Evolutionary conservation across 1,140 invertebrate genomes (phyloP).

Genomic region (Cotesia glomerata): DNA sequence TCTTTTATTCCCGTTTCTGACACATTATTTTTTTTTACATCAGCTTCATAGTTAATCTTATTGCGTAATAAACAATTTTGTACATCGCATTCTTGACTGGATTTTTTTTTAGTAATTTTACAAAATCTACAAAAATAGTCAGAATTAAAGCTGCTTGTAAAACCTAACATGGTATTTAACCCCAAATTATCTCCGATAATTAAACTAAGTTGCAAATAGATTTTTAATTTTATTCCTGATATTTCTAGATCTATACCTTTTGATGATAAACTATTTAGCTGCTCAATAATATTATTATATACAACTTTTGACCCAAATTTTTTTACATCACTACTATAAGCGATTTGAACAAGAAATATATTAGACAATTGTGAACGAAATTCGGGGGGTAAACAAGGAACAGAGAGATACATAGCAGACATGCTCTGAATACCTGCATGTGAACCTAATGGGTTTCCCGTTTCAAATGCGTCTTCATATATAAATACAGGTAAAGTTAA

Average conservation of each 20-base stretch:
- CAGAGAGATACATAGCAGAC: constrained; percentile 29
- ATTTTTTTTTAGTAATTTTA: neutral
- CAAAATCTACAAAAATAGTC: constrained; percentile 14
- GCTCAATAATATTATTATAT: constrained; percentile 26
- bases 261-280: constrained; percentile 33
- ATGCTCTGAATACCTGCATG: constrained; percentile 34
- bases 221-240: constrained; percentile 1
- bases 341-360: constrained; percentile 32
- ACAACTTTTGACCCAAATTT: constrained; percentile 22
- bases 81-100: neutral
- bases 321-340: constrained; percentile 30
- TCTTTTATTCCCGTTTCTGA: constrained; percentile 34
- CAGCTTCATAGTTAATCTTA: neutral
- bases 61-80: neutral
- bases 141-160: constrained; percentile 16
- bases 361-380: constrained; percentile 30
- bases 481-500: constrained; percentile 32
- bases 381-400: constrained; percentile 35
- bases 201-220: constrained; percentile 33
- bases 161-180: constrained; percentile 34
- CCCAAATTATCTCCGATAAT: constrained; percentile 40
- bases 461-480: constrained; percentile 37
- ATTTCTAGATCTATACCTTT: constrained; percentile 31
- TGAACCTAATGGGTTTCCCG: constrained; percentile 31
- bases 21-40: neutral